Evolutionary conservation across 2,797 vertebrate genomes (phyloP).

Genomic region (Chaetodon trifasciatus): DNA sequence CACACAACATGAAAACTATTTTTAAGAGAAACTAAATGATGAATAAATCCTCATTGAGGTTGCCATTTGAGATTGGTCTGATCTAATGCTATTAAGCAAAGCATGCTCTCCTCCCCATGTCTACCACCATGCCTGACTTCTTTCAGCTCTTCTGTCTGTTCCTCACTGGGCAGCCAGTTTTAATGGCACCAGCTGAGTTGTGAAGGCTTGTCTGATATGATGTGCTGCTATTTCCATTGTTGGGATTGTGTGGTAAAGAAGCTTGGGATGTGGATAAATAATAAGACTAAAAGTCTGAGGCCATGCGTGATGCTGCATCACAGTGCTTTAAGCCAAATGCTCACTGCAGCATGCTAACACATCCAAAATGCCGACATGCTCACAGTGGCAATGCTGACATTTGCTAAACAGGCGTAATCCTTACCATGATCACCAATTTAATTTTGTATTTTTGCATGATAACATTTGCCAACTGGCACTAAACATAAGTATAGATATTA

Average conservation of each 20-base stretch:
- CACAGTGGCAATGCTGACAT: not conserved
- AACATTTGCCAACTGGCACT: not conserved
- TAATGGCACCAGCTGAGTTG: conserved; percentile 27
- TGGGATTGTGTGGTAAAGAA: conserved; percentile 71
- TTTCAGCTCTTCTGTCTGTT: conserved; percentile 36
- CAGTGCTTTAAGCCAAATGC: not conserved
- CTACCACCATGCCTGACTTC: conserved; percentile 53
- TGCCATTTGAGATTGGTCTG: conserved; percentile 79
- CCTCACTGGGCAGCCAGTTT: conserved; percentile 30
- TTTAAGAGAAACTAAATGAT: conserved; percentile 83
- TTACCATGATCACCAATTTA: not conserved
- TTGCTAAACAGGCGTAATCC: not conserved
- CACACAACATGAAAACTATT: conserved; percentile 82
- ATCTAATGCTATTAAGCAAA: conserved; percentile 74
- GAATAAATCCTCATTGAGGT: conserved; percentile 83
- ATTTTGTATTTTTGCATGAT: not conserved
- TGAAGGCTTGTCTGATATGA: conserved; percentile 76
- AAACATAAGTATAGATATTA: not conserved
- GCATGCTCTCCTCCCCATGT: conserved; percentile 37
- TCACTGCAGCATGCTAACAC: conserved; percentile 1
- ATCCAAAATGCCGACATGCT: not conserved
- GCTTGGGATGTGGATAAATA: conserved; percentile 48
- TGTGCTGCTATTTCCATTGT: conserved; percentile 69
- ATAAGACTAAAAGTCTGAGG: conserved; percentile 2
- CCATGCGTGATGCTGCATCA: not conserved